These are phyloP conservation scores for Hydra vulgaris DNA, from an alignment of 30 jellyfish, hydroid and myxozoan species.

Conservation along the genomic window DNA sequence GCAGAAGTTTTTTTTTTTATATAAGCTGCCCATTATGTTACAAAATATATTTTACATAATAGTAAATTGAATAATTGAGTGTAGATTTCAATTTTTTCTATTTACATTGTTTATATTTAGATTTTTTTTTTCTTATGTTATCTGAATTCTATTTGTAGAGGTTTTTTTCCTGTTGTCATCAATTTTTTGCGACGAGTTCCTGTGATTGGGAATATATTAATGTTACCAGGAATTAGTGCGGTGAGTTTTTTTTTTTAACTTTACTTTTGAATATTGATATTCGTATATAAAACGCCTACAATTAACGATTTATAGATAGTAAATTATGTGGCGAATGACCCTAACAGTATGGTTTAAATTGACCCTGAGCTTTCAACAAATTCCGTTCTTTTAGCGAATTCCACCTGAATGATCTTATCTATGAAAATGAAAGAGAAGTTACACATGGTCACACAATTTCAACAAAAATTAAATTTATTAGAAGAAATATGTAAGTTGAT, in stretches of 20 bases:
- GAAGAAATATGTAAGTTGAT: neutral
- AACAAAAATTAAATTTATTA: neutral
- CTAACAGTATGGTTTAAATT: conserved; percentile 35
- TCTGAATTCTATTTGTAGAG: too few relatives aligned
- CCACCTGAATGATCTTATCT: neutral
- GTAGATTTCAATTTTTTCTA: too few relatives aligned
- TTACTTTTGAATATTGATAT: too few relatives aligned
- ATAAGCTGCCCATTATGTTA: too few relatives aligned
- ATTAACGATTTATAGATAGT: conserved; percentile 28
- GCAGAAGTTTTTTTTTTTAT: too few relatives aligned
- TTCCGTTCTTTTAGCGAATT: conserved; percentile 17
- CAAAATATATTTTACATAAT: too few relatives aligned
- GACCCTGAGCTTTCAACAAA: neutral
- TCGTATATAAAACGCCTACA: too few relatives aligned
- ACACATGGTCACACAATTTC: neutral
- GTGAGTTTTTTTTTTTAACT: conserved; percentile 33
- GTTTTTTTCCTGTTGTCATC: conserved; percentile 90
- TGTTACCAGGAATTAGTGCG: conserved; percentile 82
- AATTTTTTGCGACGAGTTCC: conserved; percentile 86
- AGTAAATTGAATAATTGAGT: too few relatives aligned
- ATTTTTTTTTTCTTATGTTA: neutral
- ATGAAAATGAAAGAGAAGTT: neutral
- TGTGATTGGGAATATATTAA: conserved; percentile 71
- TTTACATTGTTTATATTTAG: neutral
- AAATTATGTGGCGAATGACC: conserved; percentile 37